Evolutionary conservation across 2,113 vertebrate species (phyloP).

Genomic region (Ursus arctos): DNA sequence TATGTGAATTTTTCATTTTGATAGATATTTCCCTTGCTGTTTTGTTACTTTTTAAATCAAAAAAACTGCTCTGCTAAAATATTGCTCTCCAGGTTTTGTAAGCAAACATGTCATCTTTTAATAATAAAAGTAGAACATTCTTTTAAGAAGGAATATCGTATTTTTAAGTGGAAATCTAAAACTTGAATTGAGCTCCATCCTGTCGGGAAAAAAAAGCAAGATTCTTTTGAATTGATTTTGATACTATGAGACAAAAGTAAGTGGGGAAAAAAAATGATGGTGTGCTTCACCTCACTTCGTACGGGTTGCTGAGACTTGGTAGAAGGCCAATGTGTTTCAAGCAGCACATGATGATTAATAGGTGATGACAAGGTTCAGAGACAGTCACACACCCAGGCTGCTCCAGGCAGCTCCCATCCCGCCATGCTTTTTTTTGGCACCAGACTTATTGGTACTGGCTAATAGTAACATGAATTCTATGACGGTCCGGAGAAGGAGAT

Average conservation of each 20-base stretch:
- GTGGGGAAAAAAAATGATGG: not conserved
- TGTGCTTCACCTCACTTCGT: not conserved
- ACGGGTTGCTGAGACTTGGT: conserved; percentile 14
- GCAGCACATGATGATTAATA: not conserved
- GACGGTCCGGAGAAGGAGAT: not conserved
- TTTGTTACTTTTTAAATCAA: conserved; percentile 42
- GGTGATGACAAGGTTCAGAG: conserved; percentile 43
- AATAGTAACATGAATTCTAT: not conserved
- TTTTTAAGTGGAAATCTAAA: conserved; percentile 35
- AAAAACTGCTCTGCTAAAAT: not conserved
- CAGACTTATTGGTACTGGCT: not conserved
- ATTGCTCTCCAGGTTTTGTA: conserved; percentile 22
- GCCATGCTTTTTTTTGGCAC: not conserved
- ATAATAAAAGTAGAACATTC: conserved; percentile 2
- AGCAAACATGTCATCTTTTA: conserved; percentile 45
- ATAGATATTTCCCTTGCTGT: not conserved
- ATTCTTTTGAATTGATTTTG: conserved; percentile 39
- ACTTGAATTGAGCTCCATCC: conserved; percentile 4
- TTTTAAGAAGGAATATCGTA: conserved; percentile 1
- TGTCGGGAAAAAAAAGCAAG: not conserved
- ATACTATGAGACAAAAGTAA: conserved; percentile 15
- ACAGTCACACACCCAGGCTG: not conserved
- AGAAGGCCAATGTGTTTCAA: conserved; percentile 10
- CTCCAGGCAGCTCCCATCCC: not conserved
- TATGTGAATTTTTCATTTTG: not conserved